These are phyloP conservation scores for Xylota segnis DNA, from an alignment of 2,888 invertebrate species.

Conservation along the genomic window DNA sequence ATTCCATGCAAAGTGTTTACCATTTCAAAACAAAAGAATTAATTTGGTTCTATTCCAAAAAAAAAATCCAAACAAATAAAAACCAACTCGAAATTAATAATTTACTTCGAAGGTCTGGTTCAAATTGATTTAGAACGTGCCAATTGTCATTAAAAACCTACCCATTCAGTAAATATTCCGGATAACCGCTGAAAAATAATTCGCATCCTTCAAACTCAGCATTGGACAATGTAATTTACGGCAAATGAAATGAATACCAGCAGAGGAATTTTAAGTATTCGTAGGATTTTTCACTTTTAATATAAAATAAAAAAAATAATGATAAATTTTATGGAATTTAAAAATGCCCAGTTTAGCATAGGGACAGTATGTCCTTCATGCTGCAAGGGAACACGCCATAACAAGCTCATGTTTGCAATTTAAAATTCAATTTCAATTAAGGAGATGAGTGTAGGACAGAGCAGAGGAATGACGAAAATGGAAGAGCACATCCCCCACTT, in stretches of 20 bases:
- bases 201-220: not conserved
- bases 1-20: not conserved
- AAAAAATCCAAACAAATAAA: not conserved
- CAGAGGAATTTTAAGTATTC: conserved; percentile 19
- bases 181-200: not conserved
- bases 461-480: conserved; percentile 6
- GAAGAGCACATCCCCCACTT: conserved; percentile 31
- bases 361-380: not conserved
- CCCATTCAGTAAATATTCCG: not conserved
- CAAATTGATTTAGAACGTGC: conserved; percentile 13
- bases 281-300: conserved; percentile 14
- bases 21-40: not conserved
- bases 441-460: conserved; percentile 13
- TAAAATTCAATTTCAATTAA: conserved; percentile 69
- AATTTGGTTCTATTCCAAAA: not conserved
- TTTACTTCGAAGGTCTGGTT: not conserved
- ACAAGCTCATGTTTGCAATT: conserved; percentile 37
- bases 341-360: conserved; percentile 18
- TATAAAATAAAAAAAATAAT: conserved; percentile 1
- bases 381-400: conserved; percentile 4
- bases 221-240: not conserved
- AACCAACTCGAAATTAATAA: not conserved
- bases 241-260: conserved; percentile 19
- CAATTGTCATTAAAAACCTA: conserved; percentile 9
- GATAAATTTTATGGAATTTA: conserved; percentile 4